A percentile compares a stretch with the other conserved stretches of the same genome.
Conservation (phyloP, 2,797 vertebrate species). For the Chaunax sp. region DNA sequence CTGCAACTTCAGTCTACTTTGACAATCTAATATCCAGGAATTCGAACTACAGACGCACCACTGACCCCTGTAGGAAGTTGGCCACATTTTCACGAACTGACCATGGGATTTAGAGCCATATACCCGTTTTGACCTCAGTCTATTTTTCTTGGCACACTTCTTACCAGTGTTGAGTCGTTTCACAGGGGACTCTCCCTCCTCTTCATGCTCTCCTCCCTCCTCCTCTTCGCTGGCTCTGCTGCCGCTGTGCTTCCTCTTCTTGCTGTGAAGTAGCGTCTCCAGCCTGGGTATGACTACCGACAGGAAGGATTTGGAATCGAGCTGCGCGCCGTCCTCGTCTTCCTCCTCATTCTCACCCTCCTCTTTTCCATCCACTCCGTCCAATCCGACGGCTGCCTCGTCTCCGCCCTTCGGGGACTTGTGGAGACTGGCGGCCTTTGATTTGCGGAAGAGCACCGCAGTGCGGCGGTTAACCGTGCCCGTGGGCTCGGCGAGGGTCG, state of each 20-base stretch:
- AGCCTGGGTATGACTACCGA: conserved; percentile 97
- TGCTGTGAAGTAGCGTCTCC: conserved; percentile 96
- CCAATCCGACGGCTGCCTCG: conserved; percentile 66
- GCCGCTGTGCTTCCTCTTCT: conserved; percentile 93
- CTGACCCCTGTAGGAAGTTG: no score
- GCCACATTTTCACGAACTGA: no score
- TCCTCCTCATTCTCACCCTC: conserved; percentile 78
- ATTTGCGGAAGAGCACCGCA: conserved; percentile 94
- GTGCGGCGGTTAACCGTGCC: conserved; percentile 91
- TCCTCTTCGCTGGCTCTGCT: conserved; percentile 86
- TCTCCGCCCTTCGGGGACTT: conserved; percentile 84
- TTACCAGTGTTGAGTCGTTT: conserved; percentile 93
- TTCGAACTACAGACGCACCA: no score
- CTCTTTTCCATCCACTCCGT: conserved; percentile 69
- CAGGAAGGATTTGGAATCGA: conserved; percentile 97
- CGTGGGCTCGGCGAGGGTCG: conserved; percentile 89
- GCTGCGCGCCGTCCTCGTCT: conserved; percentile 81
- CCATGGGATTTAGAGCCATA: no score
- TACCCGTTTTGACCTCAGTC: no score
- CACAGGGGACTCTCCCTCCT: conserved; percentile 89
- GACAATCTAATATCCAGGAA: no score
- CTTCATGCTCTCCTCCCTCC: conserved; percentile 86
- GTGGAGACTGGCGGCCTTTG: conserved; percentile 90
- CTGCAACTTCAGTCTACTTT: no score
- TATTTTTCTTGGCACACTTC: neutral